Conservation (phyloP, 2,888 invertebrate genomes). For the Nudaria mundana region DNA sequence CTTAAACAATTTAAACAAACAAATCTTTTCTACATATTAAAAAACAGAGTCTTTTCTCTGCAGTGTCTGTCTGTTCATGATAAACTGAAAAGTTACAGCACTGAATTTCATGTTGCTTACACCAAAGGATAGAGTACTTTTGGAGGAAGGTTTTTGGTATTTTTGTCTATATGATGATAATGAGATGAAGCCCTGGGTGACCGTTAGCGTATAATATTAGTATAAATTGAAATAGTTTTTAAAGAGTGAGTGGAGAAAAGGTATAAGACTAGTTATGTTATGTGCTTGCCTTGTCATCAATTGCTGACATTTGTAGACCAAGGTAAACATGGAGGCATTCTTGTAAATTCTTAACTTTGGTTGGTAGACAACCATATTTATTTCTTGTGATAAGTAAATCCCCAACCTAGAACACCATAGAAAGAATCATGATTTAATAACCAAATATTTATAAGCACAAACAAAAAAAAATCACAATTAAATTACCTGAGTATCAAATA, state of each 20-base stretch:
- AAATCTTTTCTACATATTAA: too few species aligned
- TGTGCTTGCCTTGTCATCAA: constrained; percentile 66
- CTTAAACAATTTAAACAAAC: too few species aligned
- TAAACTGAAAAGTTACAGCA: too few species aligned
- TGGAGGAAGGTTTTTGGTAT: not conserved
- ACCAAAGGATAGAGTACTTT: not conserved
- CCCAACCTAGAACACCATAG: constrained; percentile 62
- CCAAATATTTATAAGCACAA: not conserved
- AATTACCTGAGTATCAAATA: constrained; percentile 82
- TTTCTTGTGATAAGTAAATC: constrained; percentile 68
- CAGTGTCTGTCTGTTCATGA: too few species aligned
- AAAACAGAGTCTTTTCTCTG: too few species aligned
- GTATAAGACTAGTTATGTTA: too few species aligned
- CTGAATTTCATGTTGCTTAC: too few species aligned
- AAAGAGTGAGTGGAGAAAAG: too few species aligned
- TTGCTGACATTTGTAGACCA: constrained; percentile 57
- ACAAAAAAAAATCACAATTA: not conserved
- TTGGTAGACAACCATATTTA: constrained; percentile 60
- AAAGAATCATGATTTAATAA: not conserved
- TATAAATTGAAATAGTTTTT: too few species aligned
- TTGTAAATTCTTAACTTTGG: constrained; percentile 58
- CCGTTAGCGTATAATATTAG: too few species aligned
- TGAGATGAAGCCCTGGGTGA: too few species aligned
- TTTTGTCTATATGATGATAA: too few species aligned
- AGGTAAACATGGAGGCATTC: constrained; percentile 68